Base-by-base conservation (phyloP, 1,140 invertebrate species). In the Stegodyphus mimosarum region DNA sequence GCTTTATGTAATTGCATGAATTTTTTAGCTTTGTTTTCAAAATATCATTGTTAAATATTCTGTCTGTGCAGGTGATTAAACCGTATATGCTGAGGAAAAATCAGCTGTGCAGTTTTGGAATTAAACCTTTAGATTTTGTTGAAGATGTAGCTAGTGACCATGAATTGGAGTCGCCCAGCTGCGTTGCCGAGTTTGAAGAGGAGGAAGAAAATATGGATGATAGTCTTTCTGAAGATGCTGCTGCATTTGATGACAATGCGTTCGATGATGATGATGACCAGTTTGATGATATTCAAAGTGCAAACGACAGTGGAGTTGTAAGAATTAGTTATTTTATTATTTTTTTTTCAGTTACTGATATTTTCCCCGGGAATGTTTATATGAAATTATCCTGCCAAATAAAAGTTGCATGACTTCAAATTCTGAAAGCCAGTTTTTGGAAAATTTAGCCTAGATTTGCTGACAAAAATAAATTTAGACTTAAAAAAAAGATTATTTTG, bases 61-160 rank as follows among this genome's bases (percentile, higher is more conserved):
- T 75, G 10, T 51, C 18, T 63, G 33, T 18, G n/a, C 15, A 83
- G 73, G 72, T 84, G 81, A 76, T n/a, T 67, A n/a, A 15, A 76
- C 71, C 5, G 66, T 81, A 63, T 73, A 84, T 84, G 81, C 81
- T 84, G 17, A 84, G 73, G 49, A 84, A 76, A 55, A n/a, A 33
- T 18, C 50, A 69, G 6, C 60, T 84, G 51, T 50, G 63, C n/a
- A 60, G 73, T 52, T 66, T 49, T 50, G 60, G 53, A 49, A 69
- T 75, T 17, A 52, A 76, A 84, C 55, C 72, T 69, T 51, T 84
- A 73, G 72, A 69, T 55, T 84, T 75, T 15, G 64, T 74, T 84
- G 72, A 84, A 76, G 81, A 84, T 84, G 81, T 84, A 84, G 81
- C 51, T 15, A 84, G 81, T 84, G 81, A 84, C 81, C 81, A 84